phyloP scores from a whole-genome alignment of 2,113 vertebrate species.

The Romanogobio albipinnatus region DNA sequence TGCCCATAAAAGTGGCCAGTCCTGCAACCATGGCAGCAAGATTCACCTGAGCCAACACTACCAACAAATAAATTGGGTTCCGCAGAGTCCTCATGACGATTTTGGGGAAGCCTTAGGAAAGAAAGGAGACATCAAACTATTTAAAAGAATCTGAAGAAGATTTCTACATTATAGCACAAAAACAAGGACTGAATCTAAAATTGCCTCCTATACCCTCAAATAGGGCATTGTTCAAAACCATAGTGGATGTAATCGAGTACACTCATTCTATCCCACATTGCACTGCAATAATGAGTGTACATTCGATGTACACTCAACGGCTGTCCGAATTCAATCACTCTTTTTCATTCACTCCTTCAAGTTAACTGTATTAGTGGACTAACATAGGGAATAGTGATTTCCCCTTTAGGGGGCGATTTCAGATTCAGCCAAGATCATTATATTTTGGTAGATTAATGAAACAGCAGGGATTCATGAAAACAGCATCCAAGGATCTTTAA shows the following conservation, averaged over 20 bases:
- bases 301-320: too few relatives aligned
- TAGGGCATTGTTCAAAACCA: too few relatives aligned
- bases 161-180: not conserved
- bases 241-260: too few relatives aligned
- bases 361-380: too few relatives aligned
- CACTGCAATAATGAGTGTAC: too few relatives aligned
- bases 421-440: not conserved
- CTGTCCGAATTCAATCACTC: too few relatives aligned
- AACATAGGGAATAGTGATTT: too few relatives aligned
- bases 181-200: too few relatives aligned
- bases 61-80: conserved; percentile 85
- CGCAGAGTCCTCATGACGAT: conserved; percentile 82
- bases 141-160: not conserved
- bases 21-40: conserved; percentile 84
- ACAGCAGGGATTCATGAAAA: not conserved
- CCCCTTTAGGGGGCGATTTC: too few relatives aligned
- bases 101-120: conserved; percentile 81
- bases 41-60: conserved; percentile 89
- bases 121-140: not conserved
- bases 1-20: conserved; percentile 88
- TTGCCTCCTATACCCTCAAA: too few relatives aligned
- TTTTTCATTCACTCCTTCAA: too few relatives aligned
- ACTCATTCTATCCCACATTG: too few relatives aligned
- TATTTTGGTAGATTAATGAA: not conserved
- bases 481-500: not conserved